Base-by-base conservation (phyloP, 2,113 vertebrate species). In the Galeopterus variegatus region DNA sequence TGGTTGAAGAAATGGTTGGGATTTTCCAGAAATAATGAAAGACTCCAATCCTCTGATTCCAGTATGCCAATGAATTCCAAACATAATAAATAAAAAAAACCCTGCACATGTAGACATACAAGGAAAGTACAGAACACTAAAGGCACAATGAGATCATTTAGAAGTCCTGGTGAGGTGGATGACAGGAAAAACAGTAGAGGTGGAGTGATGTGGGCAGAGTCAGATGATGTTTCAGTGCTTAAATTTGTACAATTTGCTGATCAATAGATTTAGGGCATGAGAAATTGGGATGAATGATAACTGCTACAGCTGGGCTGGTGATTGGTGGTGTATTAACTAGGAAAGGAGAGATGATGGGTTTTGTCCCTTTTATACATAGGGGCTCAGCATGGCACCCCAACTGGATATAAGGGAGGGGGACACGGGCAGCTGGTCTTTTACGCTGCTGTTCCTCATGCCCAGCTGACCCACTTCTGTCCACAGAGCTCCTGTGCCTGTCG, bases 21-120 rank as follows among this genome's bases (percentile, higher is more conserved):
- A 48, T 24, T 67, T 75, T 96, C 83, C 48, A 65, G 48, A 90
- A 52, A 73, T 58, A 23, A 67, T 94, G n/a, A 70, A 64, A 79
- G 52, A 17, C 23, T 90, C 14, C 9, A 69, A 2, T 69, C 36
- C 41, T 70, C 48, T 88, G 36, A 83, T 80, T 77, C 50, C 26
- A 60, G 45, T 75, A 65, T 88, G 23, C 36, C 64, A 76, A 2
- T 23, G 56, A 48, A 6, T 58, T 14, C 21, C 50, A 70, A 73
- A n/a, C 10, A n/a, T 83, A 77, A 67, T 33, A 94, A 72, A 89
- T 5, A 60, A 93, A 69, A 89, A 73, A 26, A 69, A 82, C 41
- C 41, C 6, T 89, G 28, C 31, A 17, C 5, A 1, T 83, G 4
- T 41, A 41, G 64, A 93, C 9, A 26, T 24, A 62, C 1, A 36